phyloP scores from a whole-genome alignment of 2,113 vertebrate genomes.

The Athene noctua region DNA sequence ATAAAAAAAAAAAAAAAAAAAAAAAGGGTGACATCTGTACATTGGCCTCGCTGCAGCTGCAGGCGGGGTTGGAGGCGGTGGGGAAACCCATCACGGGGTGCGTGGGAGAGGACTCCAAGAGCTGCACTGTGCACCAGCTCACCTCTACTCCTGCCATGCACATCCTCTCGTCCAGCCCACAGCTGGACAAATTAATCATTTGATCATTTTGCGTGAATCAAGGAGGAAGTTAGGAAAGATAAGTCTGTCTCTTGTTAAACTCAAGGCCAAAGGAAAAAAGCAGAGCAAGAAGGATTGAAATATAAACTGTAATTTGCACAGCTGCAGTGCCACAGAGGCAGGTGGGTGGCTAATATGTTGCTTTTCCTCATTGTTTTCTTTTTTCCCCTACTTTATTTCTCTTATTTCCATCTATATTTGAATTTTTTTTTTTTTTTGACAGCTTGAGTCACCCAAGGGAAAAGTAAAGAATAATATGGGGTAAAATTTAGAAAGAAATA shows the following conservation, averaged over 20 bases:
- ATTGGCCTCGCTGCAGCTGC: neutral
- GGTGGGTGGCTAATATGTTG: neutral
- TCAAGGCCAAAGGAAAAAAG: neutral
- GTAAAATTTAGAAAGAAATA: neutral
- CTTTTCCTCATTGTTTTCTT: neutral
- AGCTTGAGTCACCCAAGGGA: neutral
- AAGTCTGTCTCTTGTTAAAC: neutral
- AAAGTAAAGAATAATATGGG: neutral
- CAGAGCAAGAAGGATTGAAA: neutral
- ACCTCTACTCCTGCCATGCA: neutral
- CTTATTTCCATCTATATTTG: neutral
- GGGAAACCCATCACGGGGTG: fast-evolving
- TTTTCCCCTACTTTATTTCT: neutral
- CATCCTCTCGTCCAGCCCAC: fast-evolving
- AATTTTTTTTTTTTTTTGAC: neutral
- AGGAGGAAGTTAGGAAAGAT: neutral
- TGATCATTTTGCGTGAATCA: neutral
- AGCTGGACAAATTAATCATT: neutral
- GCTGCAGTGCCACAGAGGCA: neutral
- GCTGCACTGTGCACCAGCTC: neutral
- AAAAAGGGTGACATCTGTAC: neutral
- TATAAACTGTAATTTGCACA: neutral
- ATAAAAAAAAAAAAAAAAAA: neutral
- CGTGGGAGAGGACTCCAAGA: neutral
- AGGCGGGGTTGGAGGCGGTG: fast-evolving